phyloP scores from a whole-genome alignment of 2,888 invertebrate genomes.

The Osedax frankpressi region DNA sequence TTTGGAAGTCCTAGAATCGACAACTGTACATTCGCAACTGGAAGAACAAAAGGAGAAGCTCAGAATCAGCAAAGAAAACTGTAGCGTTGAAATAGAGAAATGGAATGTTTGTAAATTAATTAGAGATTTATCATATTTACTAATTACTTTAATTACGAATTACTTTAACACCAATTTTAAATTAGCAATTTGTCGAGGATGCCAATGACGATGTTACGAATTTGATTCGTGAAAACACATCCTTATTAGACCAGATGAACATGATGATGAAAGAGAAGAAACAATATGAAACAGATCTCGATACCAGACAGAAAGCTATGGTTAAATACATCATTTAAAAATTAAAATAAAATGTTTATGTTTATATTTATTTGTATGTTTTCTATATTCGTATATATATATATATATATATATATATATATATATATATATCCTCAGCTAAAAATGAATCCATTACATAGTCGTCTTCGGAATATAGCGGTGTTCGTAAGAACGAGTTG shows the following conservation, averaged over 20 bases:
- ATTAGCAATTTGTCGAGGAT: slow-evolving; percentile 27
- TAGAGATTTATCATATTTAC: not conserved
- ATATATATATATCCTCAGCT: not conserved
- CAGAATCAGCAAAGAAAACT: slow-evolving; percentile 36
- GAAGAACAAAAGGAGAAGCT: slow-evolving; percentile 45
- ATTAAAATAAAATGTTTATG: too few species aligned
- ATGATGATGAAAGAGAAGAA: slow-evolving; percentile 37
- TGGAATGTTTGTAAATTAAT: slow-evolving; percentile 39
- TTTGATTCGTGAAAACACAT: slow-evolving; percentile 40
- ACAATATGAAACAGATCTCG: slow-evolving; percentile 34
- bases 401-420: not conserved
- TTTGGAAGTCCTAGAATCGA: slow-evolving; percentile 44
- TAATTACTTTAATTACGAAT: not conserved
- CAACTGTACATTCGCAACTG: slow-evolving; percentile 43
- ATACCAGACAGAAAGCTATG: slow-evolving; percentile 42
- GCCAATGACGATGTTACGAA: slow-evolving; percentile 36
- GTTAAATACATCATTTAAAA: slow-evolving; percentile 29
- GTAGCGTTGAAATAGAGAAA: slow-evolving; percentile 34
- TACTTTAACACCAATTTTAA: not conserved
- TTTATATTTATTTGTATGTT: too few species aligned
- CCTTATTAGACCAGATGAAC: slow-evolving; percentile 38
- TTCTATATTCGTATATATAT: not conserved
- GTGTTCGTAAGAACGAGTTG: slow-evolving; percentile 36
- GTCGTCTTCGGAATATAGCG: slow-evolving; percentile 32
- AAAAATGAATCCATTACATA: not conserved